Evolutionary conservation across 1,140 invertebrate species (phyloP).

Genomic region (Papilio glaucus): DNA sequence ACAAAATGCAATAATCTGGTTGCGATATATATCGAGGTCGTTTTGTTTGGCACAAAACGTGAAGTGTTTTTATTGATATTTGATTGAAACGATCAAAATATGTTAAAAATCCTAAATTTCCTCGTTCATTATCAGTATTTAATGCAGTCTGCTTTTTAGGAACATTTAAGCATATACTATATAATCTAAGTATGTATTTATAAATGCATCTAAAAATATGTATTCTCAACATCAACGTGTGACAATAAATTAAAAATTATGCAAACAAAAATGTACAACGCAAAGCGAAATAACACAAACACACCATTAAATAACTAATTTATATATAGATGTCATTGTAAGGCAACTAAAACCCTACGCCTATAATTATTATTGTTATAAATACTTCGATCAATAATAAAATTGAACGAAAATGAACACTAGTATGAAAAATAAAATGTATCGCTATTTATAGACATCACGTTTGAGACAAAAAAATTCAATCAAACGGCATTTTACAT

Average conservation of each 20-base stretch:
- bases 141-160: constrained; percentile 42
- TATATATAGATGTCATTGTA: constrained; percentile 35
- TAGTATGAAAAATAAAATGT: not conserved
- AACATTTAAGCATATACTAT: constrained; percentile 42
- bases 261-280: constrained; percentile 31
- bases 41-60: constrained; percentile 22
- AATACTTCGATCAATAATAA: constrained; percentile 21
- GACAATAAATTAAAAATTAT: constrained; percentile 42
- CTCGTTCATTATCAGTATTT: constrained; percentile 23
- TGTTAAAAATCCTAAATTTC: not conserved
- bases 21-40: not conserved
- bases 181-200: constrained; percentile 44
- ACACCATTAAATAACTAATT: constrained; percentile 32
- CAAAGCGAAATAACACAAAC: constrained; percentile 15
- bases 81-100: too few species aligned
- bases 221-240: constrained; percentile 2
- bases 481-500: too few species aligned
- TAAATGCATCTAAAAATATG: constrained; percentile 51
- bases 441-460: too few species aligned
- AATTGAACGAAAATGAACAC: not conserved
- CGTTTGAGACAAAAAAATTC: too few species aligned
- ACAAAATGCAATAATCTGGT: too few species aligned
- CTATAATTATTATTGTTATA: not conserved
- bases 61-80: too few species aligned
- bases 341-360: constrained; percentile 23